A percentile compares a stretch with the other conserved stretches of the same genome.
Evolutionary conservation across 2,888 invertebrate species (phyloP).

Genomic region (Osedax frankpressi): DNA sequence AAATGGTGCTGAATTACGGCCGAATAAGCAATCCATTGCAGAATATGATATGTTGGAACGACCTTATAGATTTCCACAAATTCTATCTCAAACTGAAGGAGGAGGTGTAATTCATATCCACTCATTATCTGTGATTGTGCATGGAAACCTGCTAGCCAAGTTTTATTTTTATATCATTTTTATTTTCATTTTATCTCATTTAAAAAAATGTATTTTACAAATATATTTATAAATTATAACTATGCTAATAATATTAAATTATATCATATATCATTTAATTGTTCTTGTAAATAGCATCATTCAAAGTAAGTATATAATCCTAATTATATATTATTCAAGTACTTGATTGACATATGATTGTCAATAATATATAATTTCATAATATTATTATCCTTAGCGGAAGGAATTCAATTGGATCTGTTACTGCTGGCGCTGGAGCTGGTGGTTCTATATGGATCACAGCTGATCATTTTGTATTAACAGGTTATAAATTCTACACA

Average conservation of each 20-base stretch:
- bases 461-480: slow-evolving; percentile 22
- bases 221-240: too few species aligned
- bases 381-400: neutral
- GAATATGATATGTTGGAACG: slow-evolving; percentile 29
- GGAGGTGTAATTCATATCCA: slow-evolving; percentile 29
- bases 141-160: slow-evolving; percentile 31
- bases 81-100: slow-evolving; percentile 22
- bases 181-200: too few species aligned
- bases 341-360: too few species aligned
- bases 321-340: too few species aligned
- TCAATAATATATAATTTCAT: too few species aligned
- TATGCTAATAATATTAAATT: too few species aligned
- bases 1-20: slow-evolving; percentile 27
- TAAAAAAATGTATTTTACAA: too few species aligned
- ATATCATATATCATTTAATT: too few species aligned
- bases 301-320: too few species aligned
- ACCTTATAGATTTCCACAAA: slow-evolving; percentile 26
- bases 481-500: too few species aligned
- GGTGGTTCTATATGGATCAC: slow-evolving; percentile 28
- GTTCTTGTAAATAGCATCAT: too few species aligned
- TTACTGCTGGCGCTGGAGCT: slow-evolving; percentile 26
- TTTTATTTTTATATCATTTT: too few species aligned
- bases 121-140: slow-evolving; percentile 22
- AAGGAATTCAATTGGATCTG: neutral
- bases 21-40: slow-evolving; percentile 7